Conservation (phyloP, 35 echinoderm and acorn worm genomes). For the Holothuria glaberrima region DNA sequence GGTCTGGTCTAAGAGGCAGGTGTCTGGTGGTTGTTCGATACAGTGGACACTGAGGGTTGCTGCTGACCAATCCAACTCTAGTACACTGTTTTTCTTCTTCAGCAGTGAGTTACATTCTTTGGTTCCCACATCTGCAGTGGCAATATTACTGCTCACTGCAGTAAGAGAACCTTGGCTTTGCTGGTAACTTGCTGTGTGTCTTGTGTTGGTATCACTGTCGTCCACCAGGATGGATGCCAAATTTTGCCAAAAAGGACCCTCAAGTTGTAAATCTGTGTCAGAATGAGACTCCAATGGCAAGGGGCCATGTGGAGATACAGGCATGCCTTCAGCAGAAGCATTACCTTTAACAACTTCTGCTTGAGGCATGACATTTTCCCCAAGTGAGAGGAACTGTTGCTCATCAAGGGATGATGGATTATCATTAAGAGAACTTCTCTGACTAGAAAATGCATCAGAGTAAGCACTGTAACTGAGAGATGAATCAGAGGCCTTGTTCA, state of each 20-base stretch:
- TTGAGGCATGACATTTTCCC: neutral
- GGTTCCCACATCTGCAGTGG: conserved; percentile 35
- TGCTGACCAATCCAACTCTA: conserved; percentile 80
- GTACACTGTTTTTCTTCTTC: conserved; percentile 43
- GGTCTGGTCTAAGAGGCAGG: neutral
- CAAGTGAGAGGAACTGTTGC: conserved; percentile 36
- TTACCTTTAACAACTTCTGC: neutral
- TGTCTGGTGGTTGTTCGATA: conserved; percentile 52
- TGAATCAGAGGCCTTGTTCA: neutral
- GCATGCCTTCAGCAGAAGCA: conserved; percentile 6
- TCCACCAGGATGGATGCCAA: conserved; percentile 42
- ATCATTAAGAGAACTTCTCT: neutral
- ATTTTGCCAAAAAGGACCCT: conserved; percentile 41
- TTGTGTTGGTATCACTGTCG: conserved; percentile 14
- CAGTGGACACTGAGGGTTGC: conserved; percentile 74
- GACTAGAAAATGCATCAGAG: conserved; percentile 29
- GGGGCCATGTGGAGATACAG: neutral
- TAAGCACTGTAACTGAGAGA: conserved; percentile 3
- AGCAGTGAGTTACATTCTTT: conserved; percentile 21
- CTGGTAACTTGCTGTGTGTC: neutral
- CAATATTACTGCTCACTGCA: neutral
- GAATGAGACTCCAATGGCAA: conserved; percentile 11
- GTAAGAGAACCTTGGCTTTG: neutral
- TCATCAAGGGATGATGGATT: conserved; percentile 6
- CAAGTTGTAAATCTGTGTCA: conserved; percentile 3